Evolutionary conservation across 1,140 invertebrate species (phyloP), one percentile per base, ranked within the genome.

Genomic region (Harlomillsia oculata): DNA sequence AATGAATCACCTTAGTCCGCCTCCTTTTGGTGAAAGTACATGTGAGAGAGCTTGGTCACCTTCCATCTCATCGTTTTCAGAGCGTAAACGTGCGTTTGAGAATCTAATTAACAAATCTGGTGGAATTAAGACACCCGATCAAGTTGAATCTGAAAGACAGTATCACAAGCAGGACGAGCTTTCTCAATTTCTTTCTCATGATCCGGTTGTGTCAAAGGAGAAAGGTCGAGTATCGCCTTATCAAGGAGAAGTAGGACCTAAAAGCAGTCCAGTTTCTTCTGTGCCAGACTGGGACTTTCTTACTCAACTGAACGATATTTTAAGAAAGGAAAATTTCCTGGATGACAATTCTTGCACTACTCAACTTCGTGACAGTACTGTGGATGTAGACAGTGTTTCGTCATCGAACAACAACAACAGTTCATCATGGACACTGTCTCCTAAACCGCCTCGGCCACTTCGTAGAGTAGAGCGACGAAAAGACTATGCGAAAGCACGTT

Each of bases 211-310:
- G 9, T 34, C 9, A 34, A 34, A 34, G 9, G 9, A 34, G n/a
- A n/a, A 9, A 34, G 32, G 9, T 11, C 32, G 32, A n/a, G 32
- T 11, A 34, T 34, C 32, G n/a, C 9, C n/a, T 11, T 9, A n/a
- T 20, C 40, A 43, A 9, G 11, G 18, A 43, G 8, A 9, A 43
- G 11, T 43, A 11, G 9, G 8, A 13, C 11, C 11, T 13, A 43
- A 9, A 8, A 20, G 20, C 11, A 20, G 40, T 9, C 9, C 20
- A 43, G 40, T 14, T 14, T 34, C 32, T 46, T 41, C 39, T 20
- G 5, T 6, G 16, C 18, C n/a, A 37, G 60, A 65, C 21, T 65
- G 63, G 63, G 63, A 65, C 30, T 65, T 65, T 52, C 29, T 65
- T 5, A 32, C 60, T 13, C 54, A 14, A 1, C 43, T 65, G 1